A percentile compares a stretch with the other conserved stretches of the same genome.
phyloP scores from a whole-genome alignment of 1,140 invertebrate species.

The Drosophila parvula region DNA sequence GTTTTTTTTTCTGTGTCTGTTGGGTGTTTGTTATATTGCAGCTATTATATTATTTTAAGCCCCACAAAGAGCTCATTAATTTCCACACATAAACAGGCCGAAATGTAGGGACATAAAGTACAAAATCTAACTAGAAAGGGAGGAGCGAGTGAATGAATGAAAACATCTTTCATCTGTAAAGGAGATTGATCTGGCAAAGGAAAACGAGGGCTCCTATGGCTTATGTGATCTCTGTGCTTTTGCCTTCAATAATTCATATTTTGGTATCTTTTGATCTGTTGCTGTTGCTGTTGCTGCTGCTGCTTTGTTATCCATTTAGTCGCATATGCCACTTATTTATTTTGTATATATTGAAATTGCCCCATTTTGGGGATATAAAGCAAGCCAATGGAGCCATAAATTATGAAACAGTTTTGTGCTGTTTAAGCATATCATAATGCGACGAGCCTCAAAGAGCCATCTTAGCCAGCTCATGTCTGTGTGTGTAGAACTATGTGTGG shows the following conservation, averaged over 20 bases:
- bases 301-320: conserved; percentile 36
- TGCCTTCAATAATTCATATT: conserved; percentile 23
- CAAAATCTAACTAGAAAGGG: conserved; percentile 10
- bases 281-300: background rate
- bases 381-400: conserved; percentile 67
- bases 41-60: conserved; percentile 75
- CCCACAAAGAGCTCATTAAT: conserved; percentile 78
- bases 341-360: background rate
- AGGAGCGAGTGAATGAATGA: background rate
- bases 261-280: conserved; percentile 44
- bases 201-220: no score
- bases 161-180: conserved; percentile 16
- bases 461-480: conserved; percentile 3
- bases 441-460: conserved; percentile 63
- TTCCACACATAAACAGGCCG: conserved; percentile 56
- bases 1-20: conserved; percentile 11
- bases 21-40: conserved; percentile 48
- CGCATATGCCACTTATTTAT: conserved; percentile 23
- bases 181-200: conserved; percentile 12
- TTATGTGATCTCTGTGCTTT: conserved; percentile 14
- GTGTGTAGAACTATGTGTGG: conserved; percentile 3
- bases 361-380: conserved; percentile 8
- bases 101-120: conserved; percentile 15
- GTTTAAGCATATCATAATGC: conserved; percentile 82
- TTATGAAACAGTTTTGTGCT: conserved; percentile 83